Conservation (phyloP, 2,888 invertebrate species). For the Pristionchus japonicus region DNA sequence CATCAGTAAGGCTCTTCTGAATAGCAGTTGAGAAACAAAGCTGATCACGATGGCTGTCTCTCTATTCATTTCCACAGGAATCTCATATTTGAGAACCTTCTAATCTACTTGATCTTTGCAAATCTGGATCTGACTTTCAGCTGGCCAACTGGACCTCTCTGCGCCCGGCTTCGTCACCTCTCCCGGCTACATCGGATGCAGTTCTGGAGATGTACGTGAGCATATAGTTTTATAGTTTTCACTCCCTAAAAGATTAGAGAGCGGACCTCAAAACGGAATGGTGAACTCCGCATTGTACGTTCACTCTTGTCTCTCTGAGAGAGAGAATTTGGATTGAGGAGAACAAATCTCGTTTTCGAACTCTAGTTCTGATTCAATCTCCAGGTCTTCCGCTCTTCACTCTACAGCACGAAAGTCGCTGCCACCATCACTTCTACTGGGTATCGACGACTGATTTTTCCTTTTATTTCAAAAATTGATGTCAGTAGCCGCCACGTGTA, state of each 20-base stretch:
- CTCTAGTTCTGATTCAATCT: neutral
- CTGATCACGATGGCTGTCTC: too few relatives aligned
- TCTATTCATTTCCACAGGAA: too few relatives aligned
- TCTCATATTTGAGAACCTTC: too few relatives aligned
- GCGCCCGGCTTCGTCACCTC: neutral
- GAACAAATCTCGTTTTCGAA: neutral
- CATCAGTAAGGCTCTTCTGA: neutral
- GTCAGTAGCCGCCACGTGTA: neutral
- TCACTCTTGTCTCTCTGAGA: too few relatives aligned
- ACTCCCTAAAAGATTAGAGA: too few relatives aligned
- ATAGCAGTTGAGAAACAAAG: too few relatives aligned
- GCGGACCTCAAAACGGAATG: too few relatives aligned
- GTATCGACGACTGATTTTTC: neutral
- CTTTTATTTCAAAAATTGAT: neutral
- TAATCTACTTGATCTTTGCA: too few relatives aligned
- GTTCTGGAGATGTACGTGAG: neutral
- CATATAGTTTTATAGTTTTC: neutral
- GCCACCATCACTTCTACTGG: neutral
- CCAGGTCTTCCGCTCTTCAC: neutral
- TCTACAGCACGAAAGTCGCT: neutral
- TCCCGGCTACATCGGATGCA: constrained; percentile 24
- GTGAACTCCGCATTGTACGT: too few relatives aligned
- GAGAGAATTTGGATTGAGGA: too few relatives aligned
- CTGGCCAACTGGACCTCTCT: neutral
- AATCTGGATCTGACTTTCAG: neutral